Evolutionary conservation across 2,888 invertebrate species (phyloP).

Genomic region (Andrena chrysosceles): DNA sequence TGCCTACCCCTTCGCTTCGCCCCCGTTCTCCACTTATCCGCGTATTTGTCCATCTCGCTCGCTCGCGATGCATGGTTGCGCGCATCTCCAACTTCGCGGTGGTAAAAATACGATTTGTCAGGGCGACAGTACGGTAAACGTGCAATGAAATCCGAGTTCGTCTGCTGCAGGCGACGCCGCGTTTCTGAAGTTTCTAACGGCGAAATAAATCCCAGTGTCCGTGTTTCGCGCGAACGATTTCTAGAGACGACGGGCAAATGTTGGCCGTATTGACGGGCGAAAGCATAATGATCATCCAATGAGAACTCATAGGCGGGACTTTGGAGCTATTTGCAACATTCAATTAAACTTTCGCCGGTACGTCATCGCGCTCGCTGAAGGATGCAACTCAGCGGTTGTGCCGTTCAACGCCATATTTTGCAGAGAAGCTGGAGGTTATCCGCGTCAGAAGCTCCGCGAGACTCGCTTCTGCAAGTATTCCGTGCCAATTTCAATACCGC

Average conservation of each 20-base stretch:
- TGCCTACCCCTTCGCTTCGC: background rate
- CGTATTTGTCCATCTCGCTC: slow-evolving; percentile 18
- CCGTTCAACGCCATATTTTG: background rate
- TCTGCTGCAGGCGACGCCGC: slow-evolving; percentile 21
- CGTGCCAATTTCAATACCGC: slow-evolving; percentile 33
- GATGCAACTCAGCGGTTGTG: background rate
- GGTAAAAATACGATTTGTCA: slow-evolving; percentile 64
- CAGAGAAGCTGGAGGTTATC: background rate
- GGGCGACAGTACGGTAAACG: slow-evolving; percentile 61
- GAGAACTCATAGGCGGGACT: slow-evolving; percentile 17
- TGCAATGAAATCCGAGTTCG: slow-evolving; percentile 63
- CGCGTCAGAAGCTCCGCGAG: background rate
- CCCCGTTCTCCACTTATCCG: slow-evolving; percentile 25
- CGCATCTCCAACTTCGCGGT: slow-evolving; percentile 33
- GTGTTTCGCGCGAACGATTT: slow-evolving; percentile 18
- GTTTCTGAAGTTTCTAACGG: slow-evolving; percentile 38
- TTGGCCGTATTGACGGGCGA: background rate
- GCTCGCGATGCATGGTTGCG: background rate
- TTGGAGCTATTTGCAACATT: slow-evolving; percentile 15
- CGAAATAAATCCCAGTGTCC: slow-evolving; percentile 37
- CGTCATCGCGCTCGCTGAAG: background rate
- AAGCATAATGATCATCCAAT: background rate
- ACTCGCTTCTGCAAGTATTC: background rate
- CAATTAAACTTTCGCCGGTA: slow-evolving; percentile 39
- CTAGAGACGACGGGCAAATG: no score